Base-by-base conservation (phyloP, 2,113 vertebrate species). In the Porphyrio hochstetteri region DNA sequence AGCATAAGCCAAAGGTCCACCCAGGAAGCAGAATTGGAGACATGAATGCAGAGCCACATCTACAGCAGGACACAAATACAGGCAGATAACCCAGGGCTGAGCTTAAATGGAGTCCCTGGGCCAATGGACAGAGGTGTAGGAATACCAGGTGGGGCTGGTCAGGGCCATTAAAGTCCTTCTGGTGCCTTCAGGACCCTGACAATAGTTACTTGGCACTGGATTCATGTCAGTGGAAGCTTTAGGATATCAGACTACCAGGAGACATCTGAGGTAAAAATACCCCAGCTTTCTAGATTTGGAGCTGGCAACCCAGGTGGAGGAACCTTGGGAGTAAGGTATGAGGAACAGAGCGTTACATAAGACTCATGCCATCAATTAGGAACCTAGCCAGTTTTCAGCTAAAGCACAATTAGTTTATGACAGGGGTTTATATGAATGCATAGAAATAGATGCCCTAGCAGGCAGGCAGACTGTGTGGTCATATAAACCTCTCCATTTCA, bases 21-120 rank as follows among this genome's bases (percentile, higher is more conserved):
- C 29, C 42, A 77, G 48, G 10, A 72, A 2, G 8, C 35, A 42
- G 7, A 19, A 6, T 31, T 27, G 53, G 11, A 28, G 3, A 3
- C 36, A 76, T 7, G 3, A 4, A 23, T 6, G 0, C 5, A 64
- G 12, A 71, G 0, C 0, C 19, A 63, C 11, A 40, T 1, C 38
- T 9, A 46, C 25, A 75, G 3, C 70, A 57, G 0, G 7, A 7
- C 28, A 55, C 12, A 86, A 9, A 8, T 0, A n/a, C 0, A 0
- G 2, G 3, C 1, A 3, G 0, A 2, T 0, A 9, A 5, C 28
- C 9, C 24, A 6, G 13, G 20, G 60, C 50, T 84, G 74, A 53
- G 20, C 56, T 89, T 84, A 87, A 84, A 81, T 46, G 38, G 36
- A 77, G 6, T 1, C 35, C 15, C 27, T 8, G 13, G 19, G 40